phyloP scores from a whole-genome alignment of 2,113 vertebrate species.

The Oenanthe oenanthe region DNA sequence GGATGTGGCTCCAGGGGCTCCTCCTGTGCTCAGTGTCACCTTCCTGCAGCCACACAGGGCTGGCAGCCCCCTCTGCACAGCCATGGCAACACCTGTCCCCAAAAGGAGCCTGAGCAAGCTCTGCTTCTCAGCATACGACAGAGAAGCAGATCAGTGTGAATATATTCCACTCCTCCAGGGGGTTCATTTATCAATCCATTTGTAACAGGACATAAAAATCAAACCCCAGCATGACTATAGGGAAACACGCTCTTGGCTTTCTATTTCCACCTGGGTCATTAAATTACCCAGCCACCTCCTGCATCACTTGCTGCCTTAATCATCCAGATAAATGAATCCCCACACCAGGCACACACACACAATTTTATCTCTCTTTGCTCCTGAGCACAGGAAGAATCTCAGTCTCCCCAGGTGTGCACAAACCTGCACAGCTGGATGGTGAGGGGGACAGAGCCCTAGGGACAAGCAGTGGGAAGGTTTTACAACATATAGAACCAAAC shows the following conservation, averaged over 20 bases:
- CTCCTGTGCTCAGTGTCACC: background rate
- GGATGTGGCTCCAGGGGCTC: fast-evolving
- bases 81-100: background rate
- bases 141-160: background rate
- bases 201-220: background rate
- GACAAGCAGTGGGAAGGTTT: background rate
- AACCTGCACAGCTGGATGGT: background rate
- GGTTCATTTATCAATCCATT: background rate
- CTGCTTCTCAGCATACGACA: background rate
- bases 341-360: background rate
- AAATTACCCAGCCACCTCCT: background rate
- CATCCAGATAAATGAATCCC: background rate
- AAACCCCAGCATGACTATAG: background rate
- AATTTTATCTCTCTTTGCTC: background rate
- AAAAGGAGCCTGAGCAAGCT: background rate
- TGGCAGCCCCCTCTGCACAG: background rate
- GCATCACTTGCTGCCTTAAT: background rate
- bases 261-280: background rate
- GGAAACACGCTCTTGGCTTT: background rate
- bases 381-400: background rate
- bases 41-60: background rate
- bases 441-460: background rate
- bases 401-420: background rate
- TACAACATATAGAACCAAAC: fast-evolving
- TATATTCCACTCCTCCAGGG: background rate